A percentile compares a stretch with the other conserved stretches of the same genome.
These are phyloP conservation scores for Eristalis arbustorum DNA, from an alignment of 2,888 invertebrate genomes.

Conservation along the genomic window DNA sequence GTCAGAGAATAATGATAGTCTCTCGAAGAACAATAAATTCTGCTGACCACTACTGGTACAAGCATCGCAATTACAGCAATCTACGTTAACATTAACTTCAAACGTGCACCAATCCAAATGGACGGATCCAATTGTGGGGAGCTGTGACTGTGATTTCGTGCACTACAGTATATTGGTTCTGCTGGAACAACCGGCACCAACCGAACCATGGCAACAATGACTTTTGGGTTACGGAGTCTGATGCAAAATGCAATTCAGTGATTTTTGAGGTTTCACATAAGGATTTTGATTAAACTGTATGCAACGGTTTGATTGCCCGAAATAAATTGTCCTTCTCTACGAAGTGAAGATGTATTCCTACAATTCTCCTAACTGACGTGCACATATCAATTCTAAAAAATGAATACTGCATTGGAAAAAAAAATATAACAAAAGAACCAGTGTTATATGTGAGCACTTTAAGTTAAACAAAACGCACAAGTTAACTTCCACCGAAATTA, in stretches of 20 bases:
- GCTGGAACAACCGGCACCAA: slow-evolving; percentile 52
- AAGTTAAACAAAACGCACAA: no score
- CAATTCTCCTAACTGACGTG: background rate
- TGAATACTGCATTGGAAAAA: no score
- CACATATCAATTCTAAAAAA: background rate
- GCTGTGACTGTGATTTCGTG: slow-evolving; percentile 31
- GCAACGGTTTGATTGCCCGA: slow-evolving; percentile 41
- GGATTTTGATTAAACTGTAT: slow-evolving; percentile 69
- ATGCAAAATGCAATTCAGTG: slow-evolving; percentile 70
- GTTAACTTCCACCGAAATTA: background rate
- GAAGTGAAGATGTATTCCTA: slow-evolving; percentile 30
- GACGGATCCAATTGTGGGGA: slow-evolving; percentile 53
- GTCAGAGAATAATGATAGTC: slow-evolving; percentile 71
- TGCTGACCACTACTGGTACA: slow-evolving; percentile 69
- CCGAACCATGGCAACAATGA: slow-evolving; percentile 62
- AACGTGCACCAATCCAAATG: slow-evolving; percentile 63
- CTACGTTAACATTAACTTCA: slow-evolving; percentile 70
- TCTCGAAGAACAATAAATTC: slow-evolving; percentile 69
- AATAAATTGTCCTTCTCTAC: slow-evolving; percentile 12
- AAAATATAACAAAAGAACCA: no score
- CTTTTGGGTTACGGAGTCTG: slow-evolving; percentile 62
- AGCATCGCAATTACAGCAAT: slow-evolving; percentile 69
- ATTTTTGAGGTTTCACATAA: slow-evolving; percentile 69
- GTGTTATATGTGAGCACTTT: no score
- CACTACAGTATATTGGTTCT: slow-evolving; percentile 39